Percentiles rank a stretch among this genome's conserved stretches.
These are phyloP conservation scores for Podabrus alpinus DNA, from an alignment of 2,888 invertebrate genomes.

Conservation along the genomic window DNA sequence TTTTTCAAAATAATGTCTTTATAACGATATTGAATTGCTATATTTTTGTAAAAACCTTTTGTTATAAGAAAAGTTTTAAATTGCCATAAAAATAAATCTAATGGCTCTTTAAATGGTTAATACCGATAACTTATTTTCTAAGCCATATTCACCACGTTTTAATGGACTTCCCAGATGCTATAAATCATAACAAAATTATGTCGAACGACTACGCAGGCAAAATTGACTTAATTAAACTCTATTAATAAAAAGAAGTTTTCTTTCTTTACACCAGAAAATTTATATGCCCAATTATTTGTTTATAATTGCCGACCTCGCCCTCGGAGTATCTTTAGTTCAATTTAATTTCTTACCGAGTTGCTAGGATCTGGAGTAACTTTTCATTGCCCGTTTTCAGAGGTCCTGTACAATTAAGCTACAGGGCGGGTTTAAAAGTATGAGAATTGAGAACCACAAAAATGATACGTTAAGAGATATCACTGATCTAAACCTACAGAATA, in stretches of 20 bases:
- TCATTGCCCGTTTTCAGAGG: too few relatives aligned
- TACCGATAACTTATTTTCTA: background rate
- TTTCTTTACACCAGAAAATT: too few relatives aligned
- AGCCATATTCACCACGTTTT: background rate
- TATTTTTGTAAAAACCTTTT: slow-evolving; percentile 22
- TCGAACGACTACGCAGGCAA: background rate
- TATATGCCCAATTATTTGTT: too few relatives aligned
- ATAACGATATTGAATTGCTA: slow-evolving; percentile 28
- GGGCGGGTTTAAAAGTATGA: too few relatives aligned
- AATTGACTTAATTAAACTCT: background rate
- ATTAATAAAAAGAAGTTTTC: too few relatives aligned
- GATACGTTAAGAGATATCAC: too few relatives aligned
- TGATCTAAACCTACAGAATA: too few relatives aligned
- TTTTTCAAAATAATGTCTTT: slow-evolving; percentile 36
- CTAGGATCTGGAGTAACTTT: background rate
- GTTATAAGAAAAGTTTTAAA: slow-evolving; percentile 16
- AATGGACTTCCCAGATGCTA: background rate
- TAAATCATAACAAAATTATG: background rate
- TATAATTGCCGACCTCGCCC: background rate
- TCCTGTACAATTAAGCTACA: too few relatives aligned
- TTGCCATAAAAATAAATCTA: background rate
- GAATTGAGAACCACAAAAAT: too few relatives aligned
- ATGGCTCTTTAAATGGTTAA: background rate
- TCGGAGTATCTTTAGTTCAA: background rate
- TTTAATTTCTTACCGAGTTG: background rate